Evolutionary conservation across 2,888 invertebrate species (phyloP).

Genomic region (Carpatolechia fugitivella): DNA sequence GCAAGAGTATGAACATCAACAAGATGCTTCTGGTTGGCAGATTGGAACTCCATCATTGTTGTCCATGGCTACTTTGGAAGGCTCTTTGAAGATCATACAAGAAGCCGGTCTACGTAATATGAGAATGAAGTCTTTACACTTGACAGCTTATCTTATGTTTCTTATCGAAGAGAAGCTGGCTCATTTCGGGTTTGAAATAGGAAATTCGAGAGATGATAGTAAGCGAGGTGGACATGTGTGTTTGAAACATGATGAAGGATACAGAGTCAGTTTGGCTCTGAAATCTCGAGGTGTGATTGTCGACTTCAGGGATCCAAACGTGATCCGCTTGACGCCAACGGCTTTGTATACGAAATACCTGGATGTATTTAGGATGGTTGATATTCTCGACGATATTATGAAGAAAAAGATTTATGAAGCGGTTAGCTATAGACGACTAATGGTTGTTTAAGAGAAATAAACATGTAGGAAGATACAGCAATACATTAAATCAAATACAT

Average conservation of each 20-base stretch:
- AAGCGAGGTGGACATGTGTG: conserved; percentile 62
- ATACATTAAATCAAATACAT: no score
- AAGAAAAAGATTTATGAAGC: conserved; percentile 44
- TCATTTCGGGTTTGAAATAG: conserved; percentile 50
- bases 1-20: conserved; percentile 60
- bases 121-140: conserved; percentile 57
- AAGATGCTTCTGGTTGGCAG: conserved; percentile 60
- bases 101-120: conserved; percentile 56
- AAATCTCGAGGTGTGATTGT: conserved; percentile 50
- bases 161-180: conserved; percentile 50
- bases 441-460: conserved; percentile 52
- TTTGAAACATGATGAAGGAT: conserved; percentile 56
- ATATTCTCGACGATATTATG: conserved; percentile 50
- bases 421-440: conserved; percentile 36
- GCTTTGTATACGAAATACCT: conserved; percentile 60
- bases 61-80: conserved; percentile 60
- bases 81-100: conserved; percentile 49
- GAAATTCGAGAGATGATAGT: conserved; percentile 49
- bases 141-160: conserved; percentile 63
- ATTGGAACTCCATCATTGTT: conserved; percentile 55
- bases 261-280: conserved; percentile 54
- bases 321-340: conserved; percentile 54
- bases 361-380: conserved; percentile 54
- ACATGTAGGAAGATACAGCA: no score
- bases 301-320: conserved; percentile 60